Percentiles rank a stretch among this genome's conserved stretches.
phyloP scores from a whole-genome alignment of 2,888 invertebrate genomes.

The Gandaritis pyraliata region DNA sequence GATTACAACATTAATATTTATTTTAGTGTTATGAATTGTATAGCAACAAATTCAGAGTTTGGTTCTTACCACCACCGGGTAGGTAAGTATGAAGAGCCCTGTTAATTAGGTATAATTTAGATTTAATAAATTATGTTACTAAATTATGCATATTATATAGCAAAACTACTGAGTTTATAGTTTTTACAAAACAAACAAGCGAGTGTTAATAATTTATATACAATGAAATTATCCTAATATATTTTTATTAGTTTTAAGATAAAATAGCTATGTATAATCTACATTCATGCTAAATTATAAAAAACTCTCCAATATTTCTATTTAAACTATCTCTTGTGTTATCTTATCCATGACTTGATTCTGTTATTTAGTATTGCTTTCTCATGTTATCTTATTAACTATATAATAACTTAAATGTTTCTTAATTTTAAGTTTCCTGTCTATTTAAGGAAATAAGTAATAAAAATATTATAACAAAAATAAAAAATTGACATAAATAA shows the following conservation, averaged over 20 bases:
- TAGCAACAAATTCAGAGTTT: no score
- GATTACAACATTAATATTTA: not conserved
- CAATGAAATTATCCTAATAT: no score
- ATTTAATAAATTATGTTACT: no score
- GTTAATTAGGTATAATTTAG: no score
- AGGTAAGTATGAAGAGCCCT: no score
- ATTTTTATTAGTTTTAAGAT: no score
- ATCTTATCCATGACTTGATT: constrained; percentile 9
- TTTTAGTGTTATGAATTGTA: constrained; percentile 14
- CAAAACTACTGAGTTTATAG: no score
- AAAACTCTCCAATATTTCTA: constrained; percentile 2
- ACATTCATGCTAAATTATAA: not conserved
- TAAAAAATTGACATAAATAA: constrained; percentile 8
- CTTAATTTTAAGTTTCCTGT: constrained; percentile 3
- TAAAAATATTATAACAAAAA: not conserved
- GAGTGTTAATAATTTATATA: no score
- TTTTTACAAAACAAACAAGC: no score
- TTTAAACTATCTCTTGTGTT: constrained; percentile 6
- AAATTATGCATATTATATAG: no score
- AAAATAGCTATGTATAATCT: not conserved
- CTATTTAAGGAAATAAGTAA: not conserved
- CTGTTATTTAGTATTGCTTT: constrained; percentile 7
- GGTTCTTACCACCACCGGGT: no score
- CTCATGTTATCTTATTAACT: not conserved
- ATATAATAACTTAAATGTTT: not conserved